Percentiles rank a stretch among this genome's conserved stretches.
These are phyloP conservation scores for Lasioglossum leucozonium DNA, from an alignment of 2,888 invertebrate species.

Conservation along the genomic window DNA sequence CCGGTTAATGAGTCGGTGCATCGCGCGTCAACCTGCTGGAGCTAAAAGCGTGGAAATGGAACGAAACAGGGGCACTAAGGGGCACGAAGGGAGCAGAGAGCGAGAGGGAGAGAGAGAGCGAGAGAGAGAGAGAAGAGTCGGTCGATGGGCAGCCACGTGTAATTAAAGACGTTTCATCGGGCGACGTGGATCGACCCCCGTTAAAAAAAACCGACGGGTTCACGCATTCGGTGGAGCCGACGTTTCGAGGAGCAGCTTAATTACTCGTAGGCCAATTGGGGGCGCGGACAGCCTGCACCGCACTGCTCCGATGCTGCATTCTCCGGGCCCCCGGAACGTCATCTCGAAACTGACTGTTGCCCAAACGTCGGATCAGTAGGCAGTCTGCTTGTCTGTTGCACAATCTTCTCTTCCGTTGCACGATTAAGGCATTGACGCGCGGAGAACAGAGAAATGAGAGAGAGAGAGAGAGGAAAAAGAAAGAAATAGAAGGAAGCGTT, in stretches of 20 bases:
- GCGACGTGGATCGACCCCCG: constrained; percentile 23
- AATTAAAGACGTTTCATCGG: constrained; percentile 43
- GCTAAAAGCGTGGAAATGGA: background rate
- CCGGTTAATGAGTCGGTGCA: constrained; percentile 20
- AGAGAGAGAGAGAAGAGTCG: background rate
- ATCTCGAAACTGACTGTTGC: constrained; percentile 72
- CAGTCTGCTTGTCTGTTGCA: constrained; percentile 73
- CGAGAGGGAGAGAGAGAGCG: too few species aligned
- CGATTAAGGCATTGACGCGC: constrained; percentile 62
- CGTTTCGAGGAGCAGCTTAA: constrained; percentile 35
- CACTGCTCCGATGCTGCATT: constrained; percentile 61
- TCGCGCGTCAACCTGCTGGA: background rate
- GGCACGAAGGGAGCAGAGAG: background rate
- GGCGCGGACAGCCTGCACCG: background rate
- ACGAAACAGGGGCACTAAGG: background rate
- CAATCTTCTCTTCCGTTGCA: constrained; percentile 65
- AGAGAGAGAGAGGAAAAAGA: background rate
- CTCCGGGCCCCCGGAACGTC: constrained; percentile 64
- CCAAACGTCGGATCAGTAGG: constrained; percentile 73
- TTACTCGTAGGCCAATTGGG: constrained; percentile 31
- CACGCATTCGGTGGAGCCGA: background rate
- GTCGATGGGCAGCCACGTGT: constrained; percentile 1
- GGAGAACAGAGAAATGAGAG: constrained; percentile 12
- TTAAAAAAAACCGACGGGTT: constrained; percentile 13
- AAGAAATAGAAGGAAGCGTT: constrained; percentile 24